Percentiles rank a stretch among this genome's conserved stretches.
Conservation (phyloP, 2,797 vertebrate species). For the Poeciliopsis infans region DNA sequence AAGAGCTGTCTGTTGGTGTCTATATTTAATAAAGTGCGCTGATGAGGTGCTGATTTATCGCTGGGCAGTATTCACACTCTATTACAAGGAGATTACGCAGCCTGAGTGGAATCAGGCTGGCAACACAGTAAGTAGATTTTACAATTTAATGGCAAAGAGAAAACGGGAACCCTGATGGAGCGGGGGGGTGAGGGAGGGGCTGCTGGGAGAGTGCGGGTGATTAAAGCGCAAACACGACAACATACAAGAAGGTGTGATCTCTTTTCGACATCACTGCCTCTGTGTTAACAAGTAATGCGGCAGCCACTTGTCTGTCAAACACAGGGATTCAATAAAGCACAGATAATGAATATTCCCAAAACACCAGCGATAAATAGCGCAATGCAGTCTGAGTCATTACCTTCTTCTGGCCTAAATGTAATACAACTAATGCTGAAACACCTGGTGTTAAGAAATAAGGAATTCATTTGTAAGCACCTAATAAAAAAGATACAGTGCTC, state of each 20-base stretch:
- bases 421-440: constrained; percentile 12
- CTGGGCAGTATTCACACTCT: constrained; percentile 85
- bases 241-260: constrained; percentile 71
- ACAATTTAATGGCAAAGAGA: constrained; percentile 85
- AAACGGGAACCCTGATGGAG: constrained; percentile 75
- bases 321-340: constrained; percentile 64
- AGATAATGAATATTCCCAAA: constrained; percentile 71
- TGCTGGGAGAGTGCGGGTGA: constrained; percentile 55
- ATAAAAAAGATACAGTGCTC: neutral
- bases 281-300: constrained; percentile 64
- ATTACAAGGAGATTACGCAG: constrained; percentile 87
- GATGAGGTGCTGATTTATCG: constrained; percentile 87
- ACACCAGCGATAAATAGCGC: constrained; percentile 62
- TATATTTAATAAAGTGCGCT: constrained; percentile 87
- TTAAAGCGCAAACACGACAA: constrained; percentile 74
- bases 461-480: constrained; percentile 1
- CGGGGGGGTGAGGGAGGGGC: neutral
- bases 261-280: constrained; percentile 64
- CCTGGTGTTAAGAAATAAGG: neutral
- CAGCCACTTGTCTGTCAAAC: constrained; percentile 67
- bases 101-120: constrained; percentile 82
- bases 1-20: constrained; percentile 87
- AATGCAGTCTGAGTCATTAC: constrained; percentile 54
- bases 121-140: constrained; percentile 86
- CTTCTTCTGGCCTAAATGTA: constrained; percentile 46